These are phyloP conservation scores for Plotosus lineatus DNA, from an alignment of 2,113 vertebrate genomes.

Conservation along the genomic window DNA sequence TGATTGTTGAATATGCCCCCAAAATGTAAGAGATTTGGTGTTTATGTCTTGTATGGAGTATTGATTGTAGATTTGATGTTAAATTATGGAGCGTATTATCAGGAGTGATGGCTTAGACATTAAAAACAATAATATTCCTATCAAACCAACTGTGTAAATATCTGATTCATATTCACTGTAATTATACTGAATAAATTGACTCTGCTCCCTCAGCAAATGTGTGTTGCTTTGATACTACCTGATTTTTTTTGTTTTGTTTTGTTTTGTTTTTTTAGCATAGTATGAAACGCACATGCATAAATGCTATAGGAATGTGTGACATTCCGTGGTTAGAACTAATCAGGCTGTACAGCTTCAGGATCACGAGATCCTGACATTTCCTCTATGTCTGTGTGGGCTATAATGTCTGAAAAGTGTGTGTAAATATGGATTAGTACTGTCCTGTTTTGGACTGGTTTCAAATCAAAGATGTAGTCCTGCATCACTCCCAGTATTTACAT, in stretches of 20 bases:
- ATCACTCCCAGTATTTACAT: neutral
- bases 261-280: no score
- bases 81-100: slow-evolving; percentile 22
- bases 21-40: slow-evolving; percentile 22
- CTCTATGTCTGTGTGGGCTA: neutral
- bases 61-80: slow-evolving; percentile 23
- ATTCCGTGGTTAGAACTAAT: neutral
- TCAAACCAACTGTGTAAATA: slow-evolving; percentile 50
- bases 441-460: neutral
- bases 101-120: slow-evolving; percentile 25
- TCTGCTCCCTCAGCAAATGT: slow-evolving; percentile 27
- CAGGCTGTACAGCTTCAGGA: neutral
- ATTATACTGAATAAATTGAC: slow-evolving; percentile 44
- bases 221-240: slow-evolving; percentile 15
- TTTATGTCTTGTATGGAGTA: slow-evolving; percentile 29
- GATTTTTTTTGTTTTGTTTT: neutral
- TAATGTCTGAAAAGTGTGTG: neutral
- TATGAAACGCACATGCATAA: neutral
- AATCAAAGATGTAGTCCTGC: neutral
- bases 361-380: neutral
- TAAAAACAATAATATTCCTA: slow-evolving; percentile 34
- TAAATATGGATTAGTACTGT: neutral
- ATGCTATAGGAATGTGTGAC: neutral
- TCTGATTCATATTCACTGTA: slow-evolving; percentile 36
- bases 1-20: slow-evolving; percentile 26